phyloP scores from a whole-genome alignment of 2,113 vertebrate genomes.

The Podarcis muralis region DNA sequence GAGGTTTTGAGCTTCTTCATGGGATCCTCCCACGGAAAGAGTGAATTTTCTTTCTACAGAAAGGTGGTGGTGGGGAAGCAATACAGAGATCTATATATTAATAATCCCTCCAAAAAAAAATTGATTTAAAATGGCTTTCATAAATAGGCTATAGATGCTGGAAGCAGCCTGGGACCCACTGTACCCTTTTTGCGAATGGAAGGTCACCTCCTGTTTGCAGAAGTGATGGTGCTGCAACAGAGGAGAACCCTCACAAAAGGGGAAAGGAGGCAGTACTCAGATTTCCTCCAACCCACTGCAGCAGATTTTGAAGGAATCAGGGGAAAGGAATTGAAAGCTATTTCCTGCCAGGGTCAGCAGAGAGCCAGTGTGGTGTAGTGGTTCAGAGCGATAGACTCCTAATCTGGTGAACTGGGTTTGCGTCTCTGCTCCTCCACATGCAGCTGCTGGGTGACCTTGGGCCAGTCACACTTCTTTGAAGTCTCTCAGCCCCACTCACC shows the following conservation, averaged over 20 bases:
- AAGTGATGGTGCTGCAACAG: not conserved
- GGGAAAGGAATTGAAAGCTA: not conserved
- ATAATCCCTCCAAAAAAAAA: not conserved
- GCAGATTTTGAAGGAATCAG: not conserved
- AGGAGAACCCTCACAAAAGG: not conserved
- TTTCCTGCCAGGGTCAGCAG: too few relatives aligned
- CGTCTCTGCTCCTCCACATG: too few relatives aligned
- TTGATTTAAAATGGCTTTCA: not conserved
- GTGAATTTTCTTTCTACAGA: constrained; percentile 69
- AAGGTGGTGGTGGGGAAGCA: not conserved
- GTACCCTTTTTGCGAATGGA: not conserved
- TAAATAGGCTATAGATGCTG: not conserved
- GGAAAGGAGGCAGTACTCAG: not conserved
- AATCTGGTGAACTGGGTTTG: too few relatives aligned
- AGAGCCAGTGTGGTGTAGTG: too few relatives aligned
- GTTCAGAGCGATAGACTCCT: too few relatives aligned
- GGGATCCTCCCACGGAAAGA: constrained; percentile 77
- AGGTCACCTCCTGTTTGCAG: not conserved
- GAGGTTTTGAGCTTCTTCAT: constrained; percentile 67
- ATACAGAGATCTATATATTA: not conserved
- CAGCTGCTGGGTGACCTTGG: too few relatives aligned
- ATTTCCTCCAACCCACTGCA: not conserved
- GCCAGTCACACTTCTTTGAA: too few relatives aligned
- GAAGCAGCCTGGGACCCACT: not conserved
- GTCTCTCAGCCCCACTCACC: too few relatives aligned